Evolutionary conservation across 2,113 vertebrate species (phyloP), one percentile per base, ranked within the genome.

Genomic region (Lepus europaeus): DNA sequence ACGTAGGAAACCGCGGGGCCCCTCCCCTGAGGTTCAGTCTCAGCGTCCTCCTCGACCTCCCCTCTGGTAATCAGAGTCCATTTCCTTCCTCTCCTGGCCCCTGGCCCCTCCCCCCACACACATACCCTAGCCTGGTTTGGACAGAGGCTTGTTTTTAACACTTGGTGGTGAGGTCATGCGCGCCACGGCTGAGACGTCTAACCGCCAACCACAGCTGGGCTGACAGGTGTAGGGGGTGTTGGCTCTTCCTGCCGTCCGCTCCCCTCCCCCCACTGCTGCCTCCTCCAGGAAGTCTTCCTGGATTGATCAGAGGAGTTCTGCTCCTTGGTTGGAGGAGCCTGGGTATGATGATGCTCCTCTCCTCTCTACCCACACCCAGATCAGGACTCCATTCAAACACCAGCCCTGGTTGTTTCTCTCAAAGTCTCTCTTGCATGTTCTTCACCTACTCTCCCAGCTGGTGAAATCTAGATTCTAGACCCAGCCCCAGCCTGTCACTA

Each of bases 21-120:
- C 99, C 98, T 77, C 99, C 98, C 91, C 98, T 96, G 96, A 99
- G 98, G 83, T 91, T 27, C 45, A 73, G 85, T 90, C 73, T 92
- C 29, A 3, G 53, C 86, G 63, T 90, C 92, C 87, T 96, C 83
- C 73, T 76, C 73, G 64, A 90, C 78, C 89, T 64, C 86, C 66
- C 59, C 76, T 72, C 74, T 81, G 83, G 82, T 66, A 45, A 63
- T 74, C 12, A 8, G 23, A 82, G 70, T 85, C 64, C 22, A 64
- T 77, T 89, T 95, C 93, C 91, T 95, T 88, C 84, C 84, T 90
- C 59, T 36, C 5, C 56, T 51, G 59, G 49, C 14, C 27, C 39
- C 39, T 9, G 39, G 51, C 39, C 59, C 56, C 56, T 59, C 49
- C 59, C 69, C 80, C 89, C 33, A 39, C 79, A 69, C 45, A 87